A percentile compares a stretch with the other conserved stretches of the same genome.
Evolutionary conservation across 2,113 vertebrate genomes (phyloP).

Genomic region (Mola mola): DNA sequence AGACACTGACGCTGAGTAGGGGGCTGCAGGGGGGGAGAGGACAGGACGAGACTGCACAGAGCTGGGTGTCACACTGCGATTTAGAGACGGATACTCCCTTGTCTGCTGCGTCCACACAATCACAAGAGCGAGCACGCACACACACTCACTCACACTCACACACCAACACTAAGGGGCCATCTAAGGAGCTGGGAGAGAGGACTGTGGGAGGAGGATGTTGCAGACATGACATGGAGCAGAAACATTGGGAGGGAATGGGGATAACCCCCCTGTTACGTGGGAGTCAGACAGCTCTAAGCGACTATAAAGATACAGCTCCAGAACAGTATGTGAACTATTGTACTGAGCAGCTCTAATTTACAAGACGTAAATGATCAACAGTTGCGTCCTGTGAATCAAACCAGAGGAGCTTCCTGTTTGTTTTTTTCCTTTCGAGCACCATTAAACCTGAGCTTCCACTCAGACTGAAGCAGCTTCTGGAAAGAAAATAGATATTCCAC

Average conservation of each 20-base stretch:
- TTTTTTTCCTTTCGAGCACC: conserved; percentile 15
- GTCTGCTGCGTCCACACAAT: conserved; percentile 43
- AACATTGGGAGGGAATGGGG: conserved; percentile 63
- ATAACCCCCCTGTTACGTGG: conserved; percentile 59
- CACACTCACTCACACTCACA: conserved; percentile 29
- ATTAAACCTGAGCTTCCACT: conserved; percentile 20
- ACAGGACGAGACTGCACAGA: conserved; percentile 35
- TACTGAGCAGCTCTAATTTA: conserved; percentile 12
- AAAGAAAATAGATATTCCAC: conserved; percentile 3
- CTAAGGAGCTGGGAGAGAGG: conserved; percentile 67
- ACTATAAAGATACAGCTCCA: conserved; percentile 31
- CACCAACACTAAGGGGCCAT: conserved; percentile 59
- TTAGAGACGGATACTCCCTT: conserved; percentile 59
- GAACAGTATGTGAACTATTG: conserved; percentile 43
- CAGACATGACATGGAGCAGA: conserved; percentile 74
- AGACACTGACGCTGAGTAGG: conserved; percentile 75
- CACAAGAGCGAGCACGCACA: conserved; percentile 17
- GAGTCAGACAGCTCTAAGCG: conserved; percentile 31
- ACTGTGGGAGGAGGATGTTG: conserved; percentile 64
- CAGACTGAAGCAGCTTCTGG: neutral
- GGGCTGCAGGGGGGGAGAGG: conserved; percentile 1
- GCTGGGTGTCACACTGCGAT: conserved; percentile 56
- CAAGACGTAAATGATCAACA: neutral
- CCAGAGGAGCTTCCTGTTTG: conserved; percentile 1
- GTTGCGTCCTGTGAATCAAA: conserved; percentile 14